These are phyloP conservation scores for Helicoverpa assulta DNA, from an alignment of 2,888 invertebrate genomes.

Conservation along the genomic window DNA sequence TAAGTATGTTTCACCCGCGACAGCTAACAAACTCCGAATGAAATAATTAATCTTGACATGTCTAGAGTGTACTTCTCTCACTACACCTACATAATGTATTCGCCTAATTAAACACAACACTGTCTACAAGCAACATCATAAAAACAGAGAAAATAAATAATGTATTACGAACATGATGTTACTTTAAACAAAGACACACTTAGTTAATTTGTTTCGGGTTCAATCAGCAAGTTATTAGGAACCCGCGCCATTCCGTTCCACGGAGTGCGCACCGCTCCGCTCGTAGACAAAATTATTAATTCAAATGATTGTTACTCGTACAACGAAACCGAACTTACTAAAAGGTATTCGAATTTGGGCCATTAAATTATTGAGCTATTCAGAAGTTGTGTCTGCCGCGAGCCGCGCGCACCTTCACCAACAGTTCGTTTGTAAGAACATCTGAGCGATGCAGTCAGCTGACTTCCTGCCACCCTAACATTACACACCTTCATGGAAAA, in stretches of 20 bases:
- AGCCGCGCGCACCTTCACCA: slow-evolving; percentile 49
- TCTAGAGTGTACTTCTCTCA: slow-evolving; percentile 2
- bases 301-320: slow-evolving; percentile 51
- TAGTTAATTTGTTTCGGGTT: slow-evolving; percentile 17
- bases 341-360: slow-evolving; percentile 56
- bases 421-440: slow-evolving; percentile 61
- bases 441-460: slow-evolving; percentile 66
- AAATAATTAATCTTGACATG: not conserved
- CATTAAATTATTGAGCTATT: slow-evolving; percentile 63
- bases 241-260: slow-evolving; percentile 15
- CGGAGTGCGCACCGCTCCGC: slow-evolving; percentile 25
- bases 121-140: not conserved
- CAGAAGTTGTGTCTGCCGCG: slow-evolving; percentile 55
- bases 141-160: slow-evolving; percentile 6
- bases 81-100: not conserved
- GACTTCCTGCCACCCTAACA: slow-evolving; percentile 65
- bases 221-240: slow-evolving; percentile 16
- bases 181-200: slow-evolving; percentile 12
- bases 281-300: slow-evolving; percentile 51
- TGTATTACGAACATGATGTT: slow-evolving; percentile 19
- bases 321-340: slow-evolving; percentile 45
- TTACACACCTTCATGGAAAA: slow-evolving; percentile 28
- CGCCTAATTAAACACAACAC: not conserved
- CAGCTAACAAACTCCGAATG: not conserved
- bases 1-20: not conserved